Evolutionary conservation across 1,140 invertebrate species (phyloP).

Genomic region (Magallana gigas): DNA sequence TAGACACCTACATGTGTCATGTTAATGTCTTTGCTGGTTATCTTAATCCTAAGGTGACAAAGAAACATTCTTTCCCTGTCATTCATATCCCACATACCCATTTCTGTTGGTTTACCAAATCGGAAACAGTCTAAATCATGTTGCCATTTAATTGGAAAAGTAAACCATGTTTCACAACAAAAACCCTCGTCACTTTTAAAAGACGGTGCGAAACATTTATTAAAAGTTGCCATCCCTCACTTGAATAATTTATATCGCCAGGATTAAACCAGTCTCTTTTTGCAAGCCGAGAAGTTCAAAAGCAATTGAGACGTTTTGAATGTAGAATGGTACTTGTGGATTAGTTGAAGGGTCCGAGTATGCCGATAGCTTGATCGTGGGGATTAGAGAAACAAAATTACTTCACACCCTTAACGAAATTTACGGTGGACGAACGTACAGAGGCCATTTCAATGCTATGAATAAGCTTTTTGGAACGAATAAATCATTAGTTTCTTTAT

Average conservation of each 20-base stretch:
- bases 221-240: slow-evolving; percentile 29
- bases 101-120: slow-evolving; percentile 11
- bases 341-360: slow-evolving; percentile 21
- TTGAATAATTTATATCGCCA: slow-evolving; percentile 32
- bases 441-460: slow-evolving; percentile 29
- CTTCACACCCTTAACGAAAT: slow-evolving; percentile 27
- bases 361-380: slow-evolving; percentile 30
- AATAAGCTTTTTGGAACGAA: slow-evolving; percentile 34
- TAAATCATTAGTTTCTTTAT: slow-evolving; percentile 35
- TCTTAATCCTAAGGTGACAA: neutral
- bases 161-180: slow-evolving; percentile 34
- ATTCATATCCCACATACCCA: neutral
- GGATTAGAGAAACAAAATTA: slow-evolving; percentile 33
- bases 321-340: slow-evolving; percentile 20
- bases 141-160: slow-evolving; percentile 31
- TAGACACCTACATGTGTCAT: neutral
- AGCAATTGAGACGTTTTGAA: slow-evolving; percentile 23
- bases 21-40: slow-evolving; percentile 5
- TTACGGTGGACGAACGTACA: slow-evolving; percentile 25
- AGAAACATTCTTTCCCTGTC: slow-evolving; percentile 3
- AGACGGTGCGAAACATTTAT: slow-evolving; percentile 31
- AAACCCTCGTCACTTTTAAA: slow-evolving; percentile 28
- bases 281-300: slow-evolving; percentile 27
- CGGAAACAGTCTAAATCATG: slow-evolving; percentile 26
- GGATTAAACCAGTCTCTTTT: slow-evolving; percentile 30